Evolutionary conservation across 2,113 vertebrate species (phyloP), one percentile per base, ranked within the genome.

Genomic region (Microcebus jonahi): DNA sequence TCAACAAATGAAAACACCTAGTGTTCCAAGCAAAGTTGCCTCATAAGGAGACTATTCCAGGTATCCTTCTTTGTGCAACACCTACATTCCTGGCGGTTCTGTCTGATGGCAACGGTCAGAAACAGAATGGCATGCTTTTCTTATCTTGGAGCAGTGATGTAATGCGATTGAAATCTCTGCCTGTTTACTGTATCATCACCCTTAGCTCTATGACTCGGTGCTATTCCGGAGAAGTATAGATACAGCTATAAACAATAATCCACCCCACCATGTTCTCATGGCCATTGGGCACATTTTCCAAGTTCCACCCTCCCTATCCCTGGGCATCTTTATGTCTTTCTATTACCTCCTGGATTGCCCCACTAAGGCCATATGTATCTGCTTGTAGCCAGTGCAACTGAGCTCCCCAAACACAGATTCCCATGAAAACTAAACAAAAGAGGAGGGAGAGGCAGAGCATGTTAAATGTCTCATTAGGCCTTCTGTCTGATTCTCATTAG

Each of bases 401-500:
- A 96, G 67, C 91, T 96, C 90, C 92, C 90, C 81, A 97, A 94
- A 97, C 96, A 97, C 95, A 97, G 97, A 96, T 97, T 97, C 97
- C 95, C 96, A 97, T 97, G 98, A 97, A 98, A 97, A 97, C 70
- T 17, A 93, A 97, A 97, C 97, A 97, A 96, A 97, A 95, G 95
- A 96, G 59, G 81, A 96, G 97, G 88, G 98, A 96, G 97, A 97
- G 97, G 95, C 91, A 95, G 92, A 95, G 96, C 92, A 90, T 96
- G 92, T 97, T 97, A 97, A 98, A 96, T 96, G 93, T 97, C 96
- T 98, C 97, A 96, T 97, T 97, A 97, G 97, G 92, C 96, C 95
- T 95, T 97, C 96, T 97, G 95, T 97, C 97, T 98, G 98, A 97
- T 97, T 98, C 97, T 97, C 96, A 98, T 98, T 98, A 97, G 92